Evolutionary conservation across 2,797 vertebrate species (phyloP).

Genomic region (Meda fulgida): DNA sequence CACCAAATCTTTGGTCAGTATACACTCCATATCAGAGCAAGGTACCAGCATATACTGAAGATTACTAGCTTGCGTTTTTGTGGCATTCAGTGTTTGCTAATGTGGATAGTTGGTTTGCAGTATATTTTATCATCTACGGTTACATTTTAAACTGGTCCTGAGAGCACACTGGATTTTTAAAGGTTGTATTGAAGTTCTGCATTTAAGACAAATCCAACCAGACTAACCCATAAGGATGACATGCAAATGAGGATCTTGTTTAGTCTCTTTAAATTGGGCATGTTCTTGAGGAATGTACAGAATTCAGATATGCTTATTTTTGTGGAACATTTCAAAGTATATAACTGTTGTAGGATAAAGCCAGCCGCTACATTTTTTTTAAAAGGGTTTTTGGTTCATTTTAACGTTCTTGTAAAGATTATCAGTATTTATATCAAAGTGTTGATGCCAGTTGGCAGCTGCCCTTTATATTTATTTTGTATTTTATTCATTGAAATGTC

Average conservation of each 20-base stretch:
- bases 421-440: slow-evolving; percentile 32
- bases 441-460: slow-evolving; percentile 1
- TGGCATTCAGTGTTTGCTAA: slow-evolving; percentile 37
- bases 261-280: slow-evolving; percentile 17
- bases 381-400: background rate
- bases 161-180: slow-evolving; percentile 7
- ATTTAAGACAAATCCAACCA: background rate
- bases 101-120: slow-evolving; percentile 19
- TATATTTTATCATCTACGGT: slow-evolving; percentile 1
- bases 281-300: background rate
- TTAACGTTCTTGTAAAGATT: background rate
- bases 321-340: slow-evolving; percentile 2
- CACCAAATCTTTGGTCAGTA: slow-evolving; percentile 36
- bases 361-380: background rate
- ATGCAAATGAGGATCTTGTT: background rate
- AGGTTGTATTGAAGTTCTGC: background rate
- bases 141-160: slow-evolving; percentile 6
- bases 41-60: slow-evolving; percentile 22
- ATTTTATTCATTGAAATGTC: background rate
- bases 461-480: background rate
- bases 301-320: slow-evolving; percentile 30
- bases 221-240: too few relatives aligned
- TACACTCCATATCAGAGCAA: slow-evolving; percentile 14
- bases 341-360: background rate
- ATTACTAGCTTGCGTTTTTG: slow-evolving; percentile 18